phyloP scores from a whole-genome alignment of 2,888 invertebrate species.

The Leptinotarsa peninsularis region DNA sequence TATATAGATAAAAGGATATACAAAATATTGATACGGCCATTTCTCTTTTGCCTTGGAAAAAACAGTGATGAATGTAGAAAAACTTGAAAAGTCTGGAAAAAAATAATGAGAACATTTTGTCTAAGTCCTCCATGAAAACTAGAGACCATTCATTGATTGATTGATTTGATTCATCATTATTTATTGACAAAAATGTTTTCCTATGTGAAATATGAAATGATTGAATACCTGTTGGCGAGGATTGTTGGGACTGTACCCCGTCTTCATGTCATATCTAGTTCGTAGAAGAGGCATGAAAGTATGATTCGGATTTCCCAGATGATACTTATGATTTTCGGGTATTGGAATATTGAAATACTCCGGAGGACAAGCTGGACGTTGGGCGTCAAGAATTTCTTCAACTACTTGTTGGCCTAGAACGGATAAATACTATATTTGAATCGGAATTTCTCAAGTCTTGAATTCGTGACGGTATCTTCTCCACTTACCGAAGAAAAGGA shows the following conservation, averaged over 20 bases:
- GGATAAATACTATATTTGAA: neutral
- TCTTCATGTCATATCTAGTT: slow-evolving; percentile 69
- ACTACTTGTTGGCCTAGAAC: slow-evolving; percentile 72
- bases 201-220: too few species aligned
- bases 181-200: too few species aligned
- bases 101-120: too few species aligned
- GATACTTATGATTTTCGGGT: slow-evolving; percentile 65
- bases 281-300: slow-evolving; percentile 69
- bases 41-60: too few species aligned
- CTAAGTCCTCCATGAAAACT: too few species aligned
- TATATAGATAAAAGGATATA: too few species aligned
- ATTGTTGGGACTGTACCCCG: slow-evolving; percentile 71
- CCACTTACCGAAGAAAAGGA: slow-evolving; percentile 71
- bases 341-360: slow-evolving; percentile 72
- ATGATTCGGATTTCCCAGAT: slow-evolving; percentile 54
- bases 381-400: slow-evolving; percentile 73
- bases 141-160: too few species aligned
- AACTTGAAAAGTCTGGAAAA: too few species aligned
- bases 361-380: slow-evolving; percentile 72
- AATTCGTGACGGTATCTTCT: neutral
- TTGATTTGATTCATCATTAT: too few species aligned
- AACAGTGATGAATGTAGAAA: too few species aligned
- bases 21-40: too few species aligned
- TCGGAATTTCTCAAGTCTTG: too few species aligned
- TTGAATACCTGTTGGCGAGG: slow-evolving; percentile 70